Conservation (phyloP, 2,888 invertebrate genomes). For the Scrobipalpa costella region DNA sequence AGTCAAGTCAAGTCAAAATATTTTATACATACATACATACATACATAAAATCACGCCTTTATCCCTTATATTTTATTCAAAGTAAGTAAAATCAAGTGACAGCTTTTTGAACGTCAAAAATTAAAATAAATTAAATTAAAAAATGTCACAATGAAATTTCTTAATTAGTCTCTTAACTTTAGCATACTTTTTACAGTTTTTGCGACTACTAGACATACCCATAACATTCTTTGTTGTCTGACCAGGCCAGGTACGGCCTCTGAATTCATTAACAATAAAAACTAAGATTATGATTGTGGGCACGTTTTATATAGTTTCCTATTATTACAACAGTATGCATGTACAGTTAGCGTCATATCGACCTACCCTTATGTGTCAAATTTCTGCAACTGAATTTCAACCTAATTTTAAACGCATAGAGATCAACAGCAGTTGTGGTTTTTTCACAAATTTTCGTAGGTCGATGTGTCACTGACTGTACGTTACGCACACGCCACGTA, state of each 20-base stretch:
- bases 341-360: constrained; percentile 25
- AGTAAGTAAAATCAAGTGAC: too few relatives aligned
- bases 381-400: constrained; percentile 26
- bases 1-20: too few relatives aligned
- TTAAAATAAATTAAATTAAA: too few relatives aligned
- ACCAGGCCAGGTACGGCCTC: constrained; percentile 32
- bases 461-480: constrained; percentile 30
- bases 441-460: constrained; percentile 28
- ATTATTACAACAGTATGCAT: constrained; percentile 32
- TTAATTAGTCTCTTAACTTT: too few relatives aligned
- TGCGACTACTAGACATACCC: too few relatives aligned
- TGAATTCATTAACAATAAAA: constrained; percentile 26
- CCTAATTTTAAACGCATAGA: constrained; percentile 24
- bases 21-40: too few relatives aligned
- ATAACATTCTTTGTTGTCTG: too few relatives aligned
- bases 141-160: too few relatives aligned
- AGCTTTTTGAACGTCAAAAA: too few relatives aligned
- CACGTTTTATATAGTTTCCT: constrained; percentile 32
- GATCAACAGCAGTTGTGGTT: constrained; percentile 28
- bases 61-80: too few relatives aligned
- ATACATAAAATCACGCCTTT: too few relatives aligned
- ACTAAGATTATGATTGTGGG: constrained; percentile 31
- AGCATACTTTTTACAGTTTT: too few relatives aligned
- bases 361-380: constrained; percentile 24
- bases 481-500: constrained; percentile 20